A percentile compares a stretch with the other conserved stretches of the same genome.
phyloP scores from a whole-genome alignment of 2,888 invertebrate genomes.

The Drosophila fungiperda region DNA sequence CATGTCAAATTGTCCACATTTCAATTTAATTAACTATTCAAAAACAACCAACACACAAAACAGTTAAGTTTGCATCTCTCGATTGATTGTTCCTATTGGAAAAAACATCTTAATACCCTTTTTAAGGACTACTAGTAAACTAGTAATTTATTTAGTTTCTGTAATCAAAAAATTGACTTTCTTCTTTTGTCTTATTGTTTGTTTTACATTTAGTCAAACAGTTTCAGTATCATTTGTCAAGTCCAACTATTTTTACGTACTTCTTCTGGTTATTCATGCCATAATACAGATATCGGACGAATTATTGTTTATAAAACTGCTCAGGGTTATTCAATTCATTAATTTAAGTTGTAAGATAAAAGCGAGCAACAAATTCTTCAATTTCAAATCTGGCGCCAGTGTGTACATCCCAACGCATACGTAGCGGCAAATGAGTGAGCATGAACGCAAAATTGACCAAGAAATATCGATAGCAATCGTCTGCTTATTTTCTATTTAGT shows the following conservation, averaged over 20 bases:
- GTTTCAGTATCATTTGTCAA: neutral
- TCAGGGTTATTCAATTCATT: neutral
- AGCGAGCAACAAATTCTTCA: neutral
- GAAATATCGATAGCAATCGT: slow-evolving; percentile 12
- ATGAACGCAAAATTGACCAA: neutral
- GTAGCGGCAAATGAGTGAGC: no score
- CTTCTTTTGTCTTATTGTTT: neutral
- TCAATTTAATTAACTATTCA: neutral
- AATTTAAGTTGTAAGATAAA: neutral
- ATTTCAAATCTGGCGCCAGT: slow-evolving; percentile 29
- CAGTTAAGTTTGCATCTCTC: neutral
- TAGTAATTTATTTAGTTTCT: neutral
- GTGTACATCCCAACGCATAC: slow-evolving; percentile 26
- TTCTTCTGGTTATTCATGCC: neutral
- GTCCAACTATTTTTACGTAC: neutral
- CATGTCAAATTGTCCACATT: neutral
- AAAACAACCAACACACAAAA: neutral
- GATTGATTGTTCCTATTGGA: neutral
- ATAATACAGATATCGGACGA: neutral
- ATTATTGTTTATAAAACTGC: neutral
- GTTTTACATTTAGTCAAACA: neutral
- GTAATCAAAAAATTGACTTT: neutral
- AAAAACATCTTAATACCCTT: neutral
- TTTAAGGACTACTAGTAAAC: neutral
- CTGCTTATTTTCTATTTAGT: neutral